Evolutionary conservation across 2,797 vertebrate species (phyloP), one percentile per base, ranked within the genome.

Genomic region (Cyprinodon diabolis): DNA sequence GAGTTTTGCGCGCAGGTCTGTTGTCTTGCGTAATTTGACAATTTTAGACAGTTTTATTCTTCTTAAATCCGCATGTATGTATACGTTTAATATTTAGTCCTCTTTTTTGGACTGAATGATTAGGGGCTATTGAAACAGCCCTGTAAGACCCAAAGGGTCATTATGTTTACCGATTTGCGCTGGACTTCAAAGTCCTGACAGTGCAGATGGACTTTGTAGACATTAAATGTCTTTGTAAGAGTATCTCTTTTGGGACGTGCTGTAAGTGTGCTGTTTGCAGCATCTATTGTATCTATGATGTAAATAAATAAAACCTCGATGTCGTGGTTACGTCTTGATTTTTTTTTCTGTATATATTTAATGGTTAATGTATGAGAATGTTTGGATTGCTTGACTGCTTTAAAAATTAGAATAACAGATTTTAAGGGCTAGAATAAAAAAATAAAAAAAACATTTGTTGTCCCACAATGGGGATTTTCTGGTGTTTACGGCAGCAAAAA

Each of bases 101-200:
- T 87, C 66, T 30, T 23, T 75, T 52, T 75, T n/a, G 87, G 92
- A 86, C 92, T 94, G 80, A 92, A 81, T 94, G 81, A 86, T 81
- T 55, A 90, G 83, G 91, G 93, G 95, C 90, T 88, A 85, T 79
- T 89, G 84, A 93, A 95, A 93, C 94, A 84, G 90, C 92, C 92
- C 92, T 85, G 94, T 95, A 95, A 95, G 94, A 94, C 93, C 93
- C 95, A 71, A 89, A 62, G 95, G 95, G 94, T 95, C 94, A 92
- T 71, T 86, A 21, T 86, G 80, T 79, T 74, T 90, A 88, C 92
- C 70, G 83, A 91, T 95, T 90, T 95, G 95, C 95, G 92, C 86
- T 30, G 84, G 83, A 88, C 85, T 78, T 90, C 79, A 89, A 71
- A 79, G 75, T 88, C 30, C 79, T 90, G 91, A 81, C 90, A 89